Base-by-base conservation (phyloP, 2,888 invertebrate genomes). In the Lochmaea capreae region DNA sequence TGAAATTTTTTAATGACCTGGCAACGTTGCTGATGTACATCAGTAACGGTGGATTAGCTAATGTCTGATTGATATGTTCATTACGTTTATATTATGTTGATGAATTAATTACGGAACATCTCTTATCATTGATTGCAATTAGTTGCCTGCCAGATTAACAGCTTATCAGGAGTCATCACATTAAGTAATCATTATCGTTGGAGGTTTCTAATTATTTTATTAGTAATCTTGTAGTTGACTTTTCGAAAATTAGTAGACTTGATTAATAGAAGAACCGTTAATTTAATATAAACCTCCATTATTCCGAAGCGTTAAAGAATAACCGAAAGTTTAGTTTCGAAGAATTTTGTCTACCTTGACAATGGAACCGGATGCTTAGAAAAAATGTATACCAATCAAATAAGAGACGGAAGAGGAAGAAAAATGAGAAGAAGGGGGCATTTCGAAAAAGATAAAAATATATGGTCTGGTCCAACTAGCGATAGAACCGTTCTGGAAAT, bases 11-110 rank as follows among this genome's bases (percentile, higher is more conserved):
- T 11, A 58, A 42, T 67, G n/a, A 54, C 52, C 58, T 66, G 75
- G 75, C 75, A 75, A 75, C 75, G 42, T 26, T 66, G 75, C 72
- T 52, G 16, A 69, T 69, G 69, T 46, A 66, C 71, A 72, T 74
- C 71, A 68, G 71, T 71, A 68, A 71, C 71, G 74, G 68, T 75
- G 77, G 74, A 79, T 81, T 81, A 83, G 81, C 80, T 81, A 81
- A 82, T 81, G 80, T 80, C 83, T 83, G 84, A 84, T 84, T 84
- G 84, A 85, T 85, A 83, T 83, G 82, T 84, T 84, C 84, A 84
- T 85, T 85, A 85, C 83, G 79, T 76, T 80, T 79, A 79, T 18
- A 54, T 54, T 54, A 54, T 54, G 54, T 80, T 83, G 84, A 84
- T 81, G 82, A 83, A 83, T 84, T 84, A 85, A 84, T 85, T 85